Percentiles rank a stretch among this genome's conserved stretches.
phyloP scores from a whole-genome alignment of 2,113 vertebrate genomes.

The Glaucomys volans region DNA sequence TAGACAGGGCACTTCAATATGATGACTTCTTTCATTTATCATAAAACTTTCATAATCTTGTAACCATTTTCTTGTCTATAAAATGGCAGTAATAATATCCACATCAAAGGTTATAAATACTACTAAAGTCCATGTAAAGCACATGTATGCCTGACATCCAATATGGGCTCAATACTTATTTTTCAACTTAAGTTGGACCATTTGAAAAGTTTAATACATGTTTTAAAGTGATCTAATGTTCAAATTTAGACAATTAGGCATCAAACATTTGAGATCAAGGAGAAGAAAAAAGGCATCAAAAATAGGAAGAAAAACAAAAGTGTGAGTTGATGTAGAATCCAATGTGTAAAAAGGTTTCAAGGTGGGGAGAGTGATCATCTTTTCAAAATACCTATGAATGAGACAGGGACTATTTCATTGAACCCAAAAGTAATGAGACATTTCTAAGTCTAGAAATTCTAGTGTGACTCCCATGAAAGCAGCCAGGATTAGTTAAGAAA shows the following conservation, averaged over 20 bases:
- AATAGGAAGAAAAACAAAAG: too few species aligned
- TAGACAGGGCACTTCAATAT: too few species aligned
- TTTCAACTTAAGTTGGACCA: background rate
- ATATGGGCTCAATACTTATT: background rate
- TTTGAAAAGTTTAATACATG: background rate
- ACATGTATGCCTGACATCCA: background rate
- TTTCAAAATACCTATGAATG: background rate
- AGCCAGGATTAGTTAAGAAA: background rate
- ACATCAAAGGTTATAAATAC: background rate
- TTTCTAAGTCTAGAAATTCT: background rate
- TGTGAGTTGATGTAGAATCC: too few species aligned
- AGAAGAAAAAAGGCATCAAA: too few species aligned
- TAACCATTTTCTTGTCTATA: background rate
- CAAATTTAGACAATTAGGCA: background rate
- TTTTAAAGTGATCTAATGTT: slow-evolving; percentile 5
- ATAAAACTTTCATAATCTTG: background rate
- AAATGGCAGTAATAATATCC: background rate
- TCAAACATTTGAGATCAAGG: too few species aligned
- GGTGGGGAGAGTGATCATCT: too few species aligned
- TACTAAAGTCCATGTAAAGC: background rate
- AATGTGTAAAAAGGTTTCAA: too few species aligned
- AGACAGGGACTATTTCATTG: background rate
- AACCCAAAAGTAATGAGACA: background rate
- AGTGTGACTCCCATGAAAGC: background rate
- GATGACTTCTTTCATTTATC: too few species aligned